A percentile compares a stretch with the other conserved stretches of the same genome.
Conservation (phyloP, 2,888 invertebrate genomes). For the Graphium colonna region DNA sequence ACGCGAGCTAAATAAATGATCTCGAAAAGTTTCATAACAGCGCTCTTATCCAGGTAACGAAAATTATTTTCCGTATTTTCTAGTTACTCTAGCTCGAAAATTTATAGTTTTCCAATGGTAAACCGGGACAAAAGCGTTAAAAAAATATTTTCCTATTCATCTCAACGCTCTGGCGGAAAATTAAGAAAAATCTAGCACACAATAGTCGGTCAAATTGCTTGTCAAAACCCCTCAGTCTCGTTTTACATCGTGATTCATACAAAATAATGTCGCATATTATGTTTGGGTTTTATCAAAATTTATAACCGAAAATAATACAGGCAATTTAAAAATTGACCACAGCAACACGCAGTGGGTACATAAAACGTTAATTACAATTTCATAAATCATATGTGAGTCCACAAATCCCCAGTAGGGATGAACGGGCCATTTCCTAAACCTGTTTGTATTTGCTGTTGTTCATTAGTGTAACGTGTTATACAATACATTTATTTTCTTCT, state of each 20-base stretch:
- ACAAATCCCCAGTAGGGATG: neutral
- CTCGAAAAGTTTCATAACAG: neutral
- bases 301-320: neutral
- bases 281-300: neutral
- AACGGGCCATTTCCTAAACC: neutral
- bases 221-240: constrained; percentile 39
- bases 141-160: constrained; percentile 58
- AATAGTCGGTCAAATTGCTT: constrained; percentile 53
- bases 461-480: no score
- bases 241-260: constrained; percentile 10
- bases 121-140: constrained; percentile 37
- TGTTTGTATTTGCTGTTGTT: no score
- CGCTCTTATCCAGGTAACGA: neutral
- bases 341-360: neutral
- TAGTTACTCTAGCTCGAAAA: neutral
- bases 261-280: neutral
- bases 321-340: neutral
- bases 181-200: constrained; percentile 58
- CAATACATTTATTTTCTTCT: no score
- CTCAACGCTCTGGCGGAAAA: constrained; percentile 58
- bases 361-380: neutral
- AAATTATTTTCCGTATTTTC: neutral
- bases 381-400: neutral
- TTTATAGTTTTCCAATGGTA: constrained; percentile 37
- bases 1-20: neutral